Percentiles rank a stretch among this genome's conserved stretches.
Evolutionary conservation across 2,113 vertebrate genomes (phyloP).

Genomic region (Promerops cafer): DNA sequence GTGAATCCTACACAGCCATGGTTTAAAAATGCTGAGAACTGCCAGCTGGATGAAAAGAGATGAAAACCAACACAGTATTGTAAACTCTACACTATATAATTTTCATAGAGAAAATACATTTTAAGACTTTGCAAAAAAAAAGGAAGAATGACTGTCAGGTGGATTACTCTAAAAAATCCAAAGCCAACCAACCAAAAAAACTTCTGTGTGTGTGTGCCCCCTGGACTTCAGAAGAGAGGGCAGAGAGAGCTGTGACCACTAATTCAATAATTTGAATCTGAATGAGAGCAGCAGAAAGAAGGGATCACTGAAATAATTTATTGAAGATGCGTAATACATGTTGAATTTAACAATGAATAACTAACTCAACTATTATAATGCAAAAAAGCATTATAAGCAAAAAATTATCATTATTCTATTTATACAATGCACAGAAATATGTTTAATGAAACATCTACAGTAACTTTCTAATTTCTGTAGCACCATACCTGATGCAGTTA

Average conservation of each 20-base stretch:
- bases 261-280: background rate
- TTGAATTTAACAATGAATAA: background rate
- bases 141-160: background rate
- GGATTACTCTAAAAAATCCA: background rate
- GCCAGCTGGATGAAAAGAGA: background rate
- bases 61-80: background rate
- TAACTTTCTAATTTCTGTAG: background rate
- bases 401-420: background rate
- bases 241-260: background rate
- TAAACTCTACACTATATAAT: background rate
- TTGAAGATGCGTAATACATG: background rate
- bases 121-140: background rate
- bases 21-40: background rate
- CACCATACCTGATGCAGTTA: background rate
- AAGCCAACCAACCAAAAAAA: background rate
- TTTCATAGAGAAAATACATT: background rate
- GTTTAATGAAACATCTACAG: background rate
- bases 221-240: background rate
- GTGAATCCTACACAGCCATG: background rate
- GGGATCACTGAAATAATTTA: background rate
- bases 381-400: background rate
- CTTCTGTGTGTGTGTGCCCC: fast-evolving
- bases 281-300: background rate
- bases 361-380: background rate
- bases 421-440: background rate